Evolutionary conservation across 2,113 vertebrate species (phyloP), one percentile per base, ranked within the genome.

Genomic region (Regulus satrapa): DNA sequence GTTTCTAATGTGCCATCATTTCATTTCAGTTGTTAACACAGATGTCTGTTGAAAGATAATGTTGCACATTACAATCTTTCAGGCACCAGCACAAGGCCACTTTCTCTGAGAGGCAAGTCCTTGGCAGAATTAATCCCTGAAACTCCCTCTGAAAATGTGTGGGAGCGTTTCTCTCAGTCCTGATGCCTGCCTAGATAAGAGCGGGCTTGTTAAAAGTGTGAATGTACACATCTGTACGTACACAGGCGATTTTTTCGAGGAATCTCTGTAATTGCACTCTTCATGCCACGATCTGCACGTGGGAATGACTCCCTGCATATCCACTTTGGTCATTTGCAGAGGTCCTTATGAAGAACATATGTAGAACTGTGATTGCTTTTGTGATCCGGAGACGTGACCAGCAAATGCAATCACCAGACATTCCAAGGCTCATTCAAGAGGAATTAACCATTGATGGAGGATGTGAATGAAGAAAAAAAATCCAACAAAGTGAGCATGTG

Each of bases 21-120:
- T 90, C 83, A 86, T 80, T 96, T 96, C 78, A 71, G 89, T 93
- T 90, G 94, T 77, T 96, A 96, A 96, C 93, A 96, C 94, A 96
- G 96, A 94, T 85, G 93, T 76, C 89, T 96, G 92, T 89, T 92
- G 94, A 94, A 96, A 96, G 89, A 93, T 92, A 93, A 90, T 51
- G 45, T 85, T 86, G 82, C 93, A 45, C 85, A 74, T 96, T 90
- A 55, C 48, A 77, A 63, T 93, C 88, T 93, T 52, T n/a, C 72
- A 87, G 61, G 56, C 91, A 92, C n/a, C 83, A 24, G 86, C 8
- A 12, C 84, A 79, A 94, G 93, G 83, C 85, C 84, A 71, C 71
- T 83, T 90, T 94, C 85, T 84, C 68, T 4, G 26, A 66, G 71
- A 94, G 40, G 54, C 63, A 36, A 73, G 64, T 91, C 88, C 58